These are phyloP conservation scores for Phenganax marumi DNA, from an alignment of 92 coral and sea anemone species.

Conservation along the genomic window DNA sequence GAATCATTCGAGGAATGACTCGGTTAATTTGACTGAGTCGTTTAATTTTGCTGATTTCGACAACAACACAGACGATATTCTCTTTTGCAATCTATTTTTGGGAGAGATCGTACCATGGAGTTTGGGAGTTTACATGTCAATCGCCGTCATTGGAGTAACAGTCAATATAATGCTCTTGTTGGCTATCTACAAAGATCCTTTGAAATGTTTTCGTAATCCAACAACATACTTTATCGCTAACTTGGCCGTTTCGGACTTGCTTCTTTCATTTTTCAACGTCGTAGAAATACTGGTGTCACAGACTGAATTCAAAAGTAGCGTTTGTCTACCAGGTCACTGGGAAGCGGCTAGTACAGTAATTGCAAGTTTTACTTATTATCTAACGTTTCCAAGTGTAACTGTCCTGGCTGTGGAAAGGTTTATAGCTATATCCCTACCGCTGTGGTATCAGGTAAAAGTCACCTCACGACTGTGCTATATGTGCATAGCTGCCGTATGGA, in stretches of 20 bases:
- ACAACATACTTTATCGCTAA: constrained; percentile 47
- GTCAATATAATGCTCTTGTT: background rate
- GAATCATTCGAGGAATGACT: no score
- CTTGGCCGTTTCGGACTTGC: constrained; percentile 44
- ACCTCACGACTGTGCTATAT: background rate
- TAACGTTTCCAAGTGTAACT: background rate
- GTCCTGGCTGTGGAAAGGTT: constrained; percentile 16
- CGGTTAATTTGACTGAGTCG: background rate
- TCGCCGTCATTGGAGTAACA: background rate
- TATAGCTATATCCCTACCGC: constrained; percentile 8
- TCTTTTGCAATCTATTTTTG: background rate
- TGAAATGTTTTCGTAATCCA: constrained; percentile 56
- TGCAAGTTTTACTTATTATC: background rate
- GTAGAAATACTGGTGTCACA: background rate
- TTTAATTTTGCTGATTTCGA: background rate
- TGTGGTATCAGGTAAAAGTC: constrained; percentile 23
- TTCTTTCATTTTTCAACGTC: background rate
- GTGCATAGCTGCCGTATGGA: constrained; percentile 3
- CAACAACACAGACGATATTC: background rate
- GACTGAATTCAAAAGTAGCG: background rate
- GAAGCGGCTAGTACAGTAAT: background rate
- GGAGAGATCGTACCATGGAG: background rate
- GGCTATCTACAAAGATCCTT: constrained; percentile 49
- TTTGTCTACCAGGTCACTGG: background rate
- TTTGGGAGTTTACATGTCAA: background rate